Base-by-base conservation (phyloP, 2,797 vertebrate genomes). In the Cuniculus paca region DNA sequence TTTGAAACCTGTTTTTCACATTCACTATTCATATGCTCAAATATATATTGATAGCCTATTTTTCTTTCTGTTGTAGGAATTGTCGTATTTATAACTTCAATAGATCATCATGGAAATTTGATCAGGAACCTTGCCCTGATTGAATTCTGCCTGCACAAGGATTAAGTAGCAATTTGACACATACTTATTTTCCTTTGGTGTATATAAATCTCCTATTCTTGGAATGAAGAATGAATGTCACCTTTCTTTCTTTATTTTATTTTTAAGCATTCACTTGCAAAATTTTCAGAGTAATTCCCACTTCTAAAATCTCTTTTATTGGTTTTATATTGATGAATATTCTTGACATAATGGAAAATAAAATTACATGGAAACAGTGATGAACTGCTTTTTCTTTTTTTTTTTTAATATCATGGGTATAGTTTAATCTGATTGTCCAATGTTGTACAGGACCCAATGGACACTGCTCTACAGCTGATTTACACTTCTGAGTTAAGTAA, bases 151-250 rank as follows among this genome's bases (percentile, higher is more conserved):
- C n/a, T 93, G 82, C 56, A 83, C 74, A 96, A 94, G 74, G 68
- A 97, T 95, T 95, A 94, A 97, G 92, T 83, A 93, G 68, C 78
- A 86, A 88, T 94, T 80, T 94, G 89, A 94, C 61, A 94, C 22
- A 86, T 22, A 94, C 70, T 95, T 95, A 39, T 96, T 97, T 96
- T 94, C 91, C 87, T 97, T 96, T 96, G 80, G 75, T 81, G 48
- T 88, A 92, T 88, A 85, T 80, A 94, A 90, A 97, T 97, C 82
- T 97, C 42, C 9, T 60, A n/a, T 94, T 94, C 82, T 93, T 88
- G 61, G 78, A 95, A 63, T 88, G 50, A 77, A 97, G 52, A 88
- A 86, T 91, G 56, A 61, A 52, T 96, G 7, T 94, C 48, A 92
- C 93, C 48, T 68, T n/a, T 88, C 65, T 90, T 84, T 83, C 58